These are phyloP conservation scores for Manis pentadactyla DNA, from an alignment of 2,797 vertebrate genomes.

Conservation along the genomic window DNA sequence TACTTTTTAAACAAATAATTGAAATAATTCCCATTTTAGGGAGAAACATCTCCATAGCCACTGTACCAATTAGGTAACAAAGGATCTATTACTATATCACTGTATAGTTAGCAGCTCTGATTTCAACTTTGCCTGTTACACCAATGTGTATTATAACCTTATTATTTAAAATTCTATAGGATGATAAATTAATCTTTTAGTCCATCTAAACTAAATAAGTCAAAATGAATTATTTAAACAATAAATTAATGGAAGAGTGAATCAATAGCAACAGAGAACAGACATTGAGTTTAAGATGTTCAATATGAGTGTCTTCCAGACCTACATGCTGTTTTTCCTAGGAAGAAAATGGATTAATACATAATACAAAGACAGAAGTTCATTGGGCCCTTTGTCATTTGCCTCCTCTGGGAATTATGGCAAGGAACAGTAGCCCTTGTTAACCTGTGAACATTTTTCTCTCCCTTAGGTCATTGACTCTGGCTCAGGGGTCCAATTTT, in stretches of 20 bases:
- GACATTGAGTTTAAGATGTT: constrained; percentile 35
- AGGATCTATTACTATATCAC: not conserved
- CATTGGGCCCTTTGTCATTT: constrained; percentile 86
- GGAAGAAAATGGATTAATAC: constrained; percentile 86
- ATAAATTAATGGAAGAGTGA: not conserved
- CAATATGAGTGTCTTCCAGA: constrained; percentile 62
- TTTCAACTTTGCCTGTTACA: not conserved
- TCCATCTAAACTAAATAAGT: not conserved
- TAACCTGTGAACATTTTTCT: constrained; percentile 98
- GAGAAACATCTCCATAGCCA: not conserved
- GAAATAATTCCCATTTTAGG: constrained; percentile 37
- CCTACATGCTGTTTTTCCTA: constrained; percentile 80
- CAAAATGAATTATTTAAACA: not conserved
- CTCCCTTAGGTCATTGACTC: constrained; percentile 92
- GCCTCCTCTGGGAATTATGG: constrained; percentile 86
- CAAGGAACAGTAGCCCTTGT: constrained; percentile 91
- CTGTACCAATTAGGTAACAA: not conserved
- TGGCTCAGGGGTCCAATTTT: constrained; percentile 93
- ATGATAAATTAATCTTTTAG: not conserved
- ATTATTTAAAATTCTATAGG: not conserved
- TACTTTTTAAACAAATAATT: constrained; percentile 45
- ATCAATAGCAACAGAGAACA: constrained; percentile 43
- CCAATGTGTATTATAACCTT: not conserved
- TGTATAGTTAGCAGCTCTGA: not conserved
- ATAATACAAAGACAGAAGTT: constrained; percentile 83